Evolutionary conservation across 2,797 vertebrate genomes (phyloP), one percentile per base, ranked within the genome.

Genomic region (Coendou prehensilis): DNA sequence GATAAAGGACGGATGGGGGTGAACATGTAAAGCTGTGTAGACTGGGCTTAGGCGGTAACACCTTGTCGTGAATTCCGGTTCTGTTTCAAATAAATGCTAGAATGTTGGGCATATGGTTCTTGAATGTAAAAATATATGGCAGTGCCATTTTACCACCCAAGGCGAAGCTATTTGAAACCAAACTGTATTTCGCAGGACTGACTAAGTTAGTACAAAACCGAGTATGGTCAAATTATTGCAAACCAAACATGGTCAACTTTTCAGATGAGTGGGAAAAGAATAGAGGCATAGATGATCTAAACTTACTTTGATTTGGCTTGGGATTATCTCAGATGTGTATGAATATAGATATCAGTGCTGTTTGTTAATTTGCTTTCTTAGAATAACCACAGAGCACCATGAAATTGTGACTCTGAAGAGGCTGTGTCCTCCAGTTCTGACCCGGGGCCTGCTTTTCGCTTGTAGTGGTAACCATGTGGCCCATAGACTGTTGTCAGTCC

Each of bases 281-380:
- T 9, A 83, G 78, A 95, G 83, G 41, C 28, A 56, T 82, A 63
- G 47, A 37, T 69, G 67, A 90, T 82, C 45, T 79, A 57, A 86
- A 81, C 22, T 37, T 56, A 54, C 45, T 92, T 86, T 47, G 47
- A 33, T 78, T 95, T 92, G 33, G 26, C 57, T 91, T 96, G 92
- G 23, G 41, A 26, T 91, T 86, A 59, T 84, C 37, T 59, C 52
- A 47, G 3, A 15, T 76, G 13, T 85, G 76, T 80, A 61, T 96
- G 81, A 82, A 54, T 75, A 47, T 71, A 82, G 63, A 3, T 91
- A 45, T 47, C 56, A 92, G 47, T 97, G 47, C 54, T 93, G 4
- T 83, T 93, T 95, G 82, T 13, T 87, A 64, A 76, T 76, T 96
- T 9, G 23, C 13, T 89, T 86, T 96, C 71, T 90, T 7, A 45